Conservation (phyloP, 2,113 vertebrate genomes). For the Suricata suricatta region DNA sequence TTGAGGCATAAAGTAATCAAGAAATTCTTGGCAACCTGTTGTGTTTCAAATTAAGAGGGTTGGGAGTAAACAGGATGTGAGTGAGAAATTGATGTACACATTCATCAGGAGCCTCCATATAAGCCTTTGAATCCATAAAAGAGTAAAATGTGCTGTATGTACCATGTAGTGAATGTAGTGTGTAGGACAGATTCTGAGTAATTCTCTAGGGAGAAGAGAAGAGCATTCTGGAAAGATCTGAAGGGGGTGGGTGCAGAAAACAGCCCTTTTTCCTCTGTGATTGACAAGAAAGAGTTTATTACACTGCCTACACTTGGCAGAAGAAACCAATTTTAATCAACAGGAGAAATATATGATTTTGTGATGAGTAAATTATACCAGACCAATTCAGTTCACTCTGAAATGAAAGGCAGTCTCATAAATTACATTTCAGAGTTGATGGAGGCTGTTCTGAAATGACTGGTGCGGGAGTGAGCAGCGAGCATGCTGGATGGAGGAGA, state of each 20-base stretch:
- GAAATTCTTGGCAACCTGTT: not conserved
- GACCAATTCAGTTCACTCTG: conserved; percentile 34
- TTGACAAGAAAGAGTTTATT: conserved; percentile 8
- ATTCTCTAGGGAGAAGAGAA: not conserved
- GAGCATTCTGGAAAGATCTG: not conserved
- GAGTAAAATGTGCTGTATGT: not conserved
- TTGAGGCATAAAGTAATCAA: conserved; percentile 16
- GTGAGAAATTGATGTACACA: not conserved
- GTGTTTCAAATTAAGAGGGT: not conserved
- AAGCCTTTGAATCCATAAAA: not conserved
- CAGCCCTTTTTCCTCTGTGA: not conserved
- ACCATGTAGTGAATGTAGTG: not conserved
- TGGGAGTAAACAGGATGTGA: not conserved
- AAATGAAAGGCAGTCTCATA: conserved; percentile 37
- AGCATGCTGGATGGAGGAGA: not conserved
- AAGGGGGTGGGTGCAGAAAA: not conserved
- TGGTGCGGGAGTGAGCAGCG: not conserved
- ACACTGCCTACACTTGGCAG: not conserved
- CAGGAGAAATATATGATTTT: conserved; percentile 11
- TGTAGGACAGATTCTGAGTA: not conserved
- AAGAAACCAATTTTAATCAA: conserved; percentile 35
- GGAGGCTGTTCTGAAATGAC: not conserved
- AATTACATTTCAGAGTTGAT: conserved; percentile 33
- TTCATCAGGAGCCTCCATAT: not conserved
- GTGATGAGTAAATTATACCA: conserved; percentile 43